Evolutionary conservation across 2,113 vertebrate species (phyloP), one percentile per base, ranked within the genome.

Genomic region (Marmota flaviventris): DNA sequence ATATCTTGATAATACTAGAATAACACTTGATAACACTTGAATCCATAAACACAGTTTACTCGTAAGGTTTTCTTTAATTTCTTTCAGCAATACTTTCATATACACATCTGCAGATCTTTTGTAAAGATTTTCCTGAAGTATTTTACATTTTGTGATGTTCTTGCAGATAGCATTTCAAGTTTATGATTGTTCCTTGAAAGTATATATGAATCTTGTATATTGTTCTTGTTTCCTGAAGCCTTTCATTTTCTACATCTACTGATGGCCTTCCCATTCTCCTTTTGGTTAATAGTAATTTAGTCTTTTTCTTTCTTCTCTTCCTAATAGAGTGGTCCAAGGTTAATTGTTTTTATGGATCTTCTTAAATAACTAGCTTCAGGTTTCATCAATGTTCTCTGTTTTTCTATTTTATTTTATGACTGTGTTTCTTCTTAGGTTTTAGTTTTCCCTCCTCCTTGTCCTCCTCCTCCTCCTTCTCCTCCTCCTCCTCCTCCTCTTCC

Each of bases 61-160:
- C 63, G 48, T 79, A 79, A 79, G n/a, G 5, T 45, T 81, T 83
- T 95, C 32, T 82, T 78, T 83, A 85, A 91, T 32, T 91, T 70
- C 56, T 78, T 2, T 58, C 24, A 32, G 67, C 56, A 82, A 51
- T 84, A 67, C 85, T 90, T 92, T 5, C 76, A 12, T 58, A 12
- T n/a, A 69, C 42, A 25, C 39, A 84, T 37, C 20, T 85, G 10
- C 25, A 67, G 3, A 39, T 53, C 67, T 65, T 96, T 93, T 56
- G 27, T 75, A 75, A 83, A 86, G 67, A 2, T 27, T 85, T 39
- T 53, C 20, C 48, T 34, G n/a, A 85, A 63, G 16, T 75, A 61
- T 61, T 86, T 95, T 24, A 63, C 48, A 13, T 39, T 79, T 89
- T 91, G 34, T 82, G 32, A 61, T 82, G 14, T 17, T 96, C 42